Evolutionary conservation across 2,113 vertebrate species (phyloP).

Genomic region (Eidolon helvum): DNA sequence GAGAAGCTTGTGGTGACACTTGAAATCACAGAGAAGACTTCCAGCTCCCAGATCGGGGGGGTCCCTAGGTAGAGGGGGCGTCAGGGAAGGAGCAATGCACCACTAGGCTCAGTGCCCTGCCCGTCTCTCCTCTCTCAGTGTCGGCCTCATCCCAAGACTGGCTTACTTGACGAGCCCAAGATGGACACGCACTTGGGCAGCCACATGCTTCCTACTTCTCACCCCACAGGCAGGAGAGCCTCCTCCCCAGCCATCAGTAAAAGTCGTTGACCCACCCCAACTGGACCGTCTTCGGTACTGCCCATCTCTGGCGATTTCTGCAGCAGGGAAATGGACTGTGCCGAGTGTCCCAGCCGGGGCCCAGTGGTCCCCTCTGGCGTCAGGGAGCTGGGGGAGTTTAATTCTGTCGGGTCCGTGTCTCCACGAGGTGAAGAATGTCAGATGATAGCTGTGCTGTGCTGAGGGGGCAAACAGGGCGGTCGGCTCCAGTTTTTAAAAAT

Average conservation of each 20-base stretch:
- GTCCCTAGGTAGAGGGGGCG: not conserved
- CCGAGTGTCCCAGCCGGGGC: not conserved
- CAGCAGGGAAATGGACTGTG: not conserved
- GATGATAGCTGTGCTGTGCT: not conserved
- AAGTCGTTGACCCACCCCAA: not conserved
- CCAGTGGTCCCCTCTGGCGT: not conserved
- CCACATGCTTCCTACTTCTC: not conserved
- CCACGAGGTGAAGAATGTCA: not conserved
- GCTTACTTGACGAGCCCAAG: not conserved
- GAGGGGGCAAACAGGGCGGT: not conserved
- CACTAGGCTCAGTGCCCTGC: not conserved
- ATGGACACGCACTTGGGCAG: not conserved
- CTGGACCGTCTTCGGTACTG: not conserved
- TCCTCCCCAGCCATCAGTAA: not conserved
- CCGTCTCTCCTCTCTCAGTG: not conserved
- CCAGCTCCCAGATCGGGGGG: not conserved
- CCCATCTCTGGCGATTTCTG: not conserved
- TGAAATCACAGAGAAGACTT: not conserved
- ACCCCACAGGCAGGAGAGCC: not conserved
- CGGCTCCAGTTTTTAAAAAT: not conserved
- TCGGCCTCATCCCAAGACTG: not conserved
- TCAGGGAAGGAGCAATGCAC: not conserved
- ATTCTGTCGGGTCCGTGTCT: not conserved
- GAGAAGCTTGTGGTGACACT: not conserved
- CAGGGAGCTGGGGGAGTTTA: too few species aligned